Percentiles rank a stretch among this genome's conserved stretches.
Conservation (phyloP, 2,797 vertebrate genomes). For the Semotilus atromaculatus region DNA sequence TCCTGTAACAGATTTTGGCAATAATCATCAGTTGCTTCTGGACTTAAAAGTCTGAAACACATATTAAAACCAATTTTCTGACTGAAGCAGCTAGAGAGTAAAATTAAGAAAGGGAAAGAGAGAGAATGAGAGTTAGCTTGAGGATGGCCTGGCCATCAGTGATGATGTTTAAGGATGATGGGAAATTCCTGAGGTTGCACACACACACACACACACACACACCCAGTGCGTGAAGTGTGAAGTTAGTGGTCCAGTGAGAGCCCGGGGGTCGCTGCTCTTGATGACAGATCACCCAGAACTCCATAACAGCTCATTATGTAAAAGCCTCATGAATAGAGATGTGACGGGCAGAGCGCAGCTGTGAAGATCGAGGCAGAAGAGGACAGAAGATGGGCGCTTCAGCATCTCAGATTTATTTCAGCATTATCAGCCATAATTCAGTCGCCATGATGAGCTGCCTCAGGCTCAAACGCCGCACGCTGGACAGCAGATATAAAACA, state of each 20-base stretch:
- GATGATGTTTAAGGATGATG: slow-evolving; percentile 50
- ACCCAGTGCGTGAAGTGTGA: slow-evolving; percentile 36
- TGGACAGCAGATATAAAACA: slow-evolving; percentile 20
- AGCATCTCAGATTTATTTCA: slow-evolving; percentile 56
- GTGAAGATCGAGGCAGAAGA: slow-evolving; percentile 22
- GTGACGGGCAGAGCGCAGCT: slow-evolving; percentile 37
- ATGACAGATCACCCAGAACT: slow-evolving; percentile 57
- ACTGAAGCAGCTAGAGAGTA: neutral
- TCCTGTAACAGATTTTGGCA: slow-evolving; percentile 27
- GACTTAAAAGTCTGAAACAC: slow-evolving; percentile 12
- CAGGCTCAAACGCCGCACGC: slow-evolving; percentile 22
- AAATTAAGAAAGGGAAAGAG: neutral
- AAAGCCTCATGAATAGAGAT: slow-evolving; percentile 63
- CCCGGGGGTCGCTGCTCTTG: slow-evolving; percentile 38
- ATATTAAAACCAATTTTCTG: slow-evolving; percentile 13
- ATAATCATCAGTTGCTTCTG: neutral
- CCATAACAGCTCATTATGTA: slow-evolving; percentile 59
- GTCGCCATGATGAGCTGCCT: slow-evolving; percentile 40
- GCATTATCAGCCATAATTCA: slow-evolving; percentile 54
- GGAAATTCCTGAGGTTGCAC: slow-evolving; percentile 42
- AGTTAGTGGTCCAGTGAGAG: slow-evolving; percentile 22
- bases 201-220: slow-evolving; percentile 33
- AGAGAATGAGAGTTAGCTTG: neutral
- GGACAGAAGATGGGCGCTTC: slow-evolving; percentile 34
- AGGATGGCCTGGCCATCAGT: slow-evolving; percentile 35